Percentiles rank a stretch among this genome's conserved stretches.
Conservation (phyloP, 2,797 vertebrate genomes). For the Tokudaia muenninki region DNA sequence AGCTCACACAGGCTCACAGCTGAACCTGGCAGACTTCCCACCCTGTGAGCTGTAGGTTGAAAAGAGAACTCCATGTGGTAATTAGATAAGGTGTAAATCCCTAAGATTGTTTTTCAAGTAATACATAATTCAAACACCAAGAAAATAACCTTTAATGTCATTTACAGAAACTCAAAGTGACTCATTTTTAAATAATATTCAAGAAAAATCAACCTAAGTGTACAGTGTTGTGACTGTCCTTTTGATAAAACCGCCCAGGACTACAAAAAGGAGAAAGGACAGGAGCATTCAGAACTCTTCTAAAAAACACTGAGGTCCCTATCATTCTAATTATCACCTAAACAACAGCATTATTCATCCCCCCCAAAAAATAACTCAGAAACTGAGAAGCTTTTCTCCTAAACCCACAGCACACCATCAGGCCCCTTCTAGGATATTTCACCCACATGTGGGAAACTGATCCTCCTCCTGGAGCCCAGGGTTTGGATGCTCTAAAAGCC, state of each 20-base stretch:
- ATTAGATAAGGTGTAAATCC: constrained; percentile 49
- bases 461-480: constrained; percentile 60
- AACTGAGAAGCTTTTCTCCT: constrained; percentile 61
- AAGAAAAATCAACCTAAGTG: constrained; percentile 38
- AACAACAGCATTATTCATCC: constrained; percentile 53
- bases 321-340: constrained; percentile 66
- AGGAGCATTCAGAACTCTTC: not conserved
- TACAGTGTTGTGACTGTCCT: not conserved
- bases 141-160: constrained; percentile 46
- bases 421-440: constrained; percentile 68
- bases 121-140: constrained; percentile 46
- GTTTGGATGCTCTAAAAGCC: constrained; percentile 72
- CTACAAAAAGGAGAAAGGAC: not conserved
- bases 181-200: constrained; percentile 40
- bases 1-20: not conserved
- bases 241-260: not conserved
- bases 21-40: not conserved
- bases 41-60: not conserved
- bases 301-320: constrained; percentile 1
- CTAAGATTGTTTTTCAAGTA: constrained; percentile 45
- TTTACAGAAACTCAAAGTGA: constrained; percentile 47
- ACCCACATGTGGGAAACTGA: constrained; percentile 76
- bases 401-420: constrained; percentile 56
- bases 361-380: constrained; percentile 49
- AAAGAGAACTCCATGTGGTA: not conserved